Conservation (phyloP, 2,113 vertebrate genomes). For the Cichladusa arquata region DNA sequence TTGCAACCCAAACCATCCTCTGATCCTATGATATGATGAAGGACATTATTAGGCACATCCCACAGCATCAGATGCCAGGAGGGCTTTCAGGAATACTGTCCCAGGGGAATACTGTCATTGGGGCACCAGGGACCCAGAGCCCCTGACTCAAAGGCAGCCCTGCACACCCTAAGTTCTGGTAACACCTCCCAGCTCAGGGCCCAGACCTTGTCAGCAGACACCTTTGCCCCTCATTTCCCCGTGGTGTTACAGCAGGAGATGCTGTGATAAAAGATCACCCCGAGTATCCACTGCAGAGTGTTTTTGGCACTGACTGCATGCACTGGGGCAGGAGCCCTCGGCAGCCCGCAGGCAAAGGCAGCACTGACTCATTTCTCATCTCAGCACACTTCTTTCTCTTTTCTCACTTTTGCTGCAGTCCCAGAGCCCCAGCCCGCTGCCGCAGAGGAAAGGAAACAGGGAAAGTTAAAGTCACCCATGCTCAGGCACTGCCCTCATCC, state of each 20-base stretch:
- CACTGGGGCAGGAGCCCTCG: rapidly evolving
- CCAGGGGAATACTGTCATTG: background rate
- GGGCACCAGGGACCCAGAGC: rapidly evolving
- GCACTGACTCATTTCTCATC: slow-evolving; percentile 41
- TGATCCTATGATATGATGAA: background rate
- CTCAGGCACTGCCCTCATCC: background rate
- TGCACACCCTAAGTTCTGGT: background rate
- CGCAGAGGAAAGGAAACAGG: slow-evolving; percentile 48
- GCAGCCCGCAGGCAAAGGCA: background rate
- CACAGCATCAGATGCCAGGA: background rate
- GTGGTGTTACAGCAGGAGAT: background rate
- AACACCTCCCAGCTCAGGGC: background rate
- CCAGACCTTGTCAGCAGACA: rapidly evolving
- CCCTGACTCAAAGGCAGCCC: background rate
- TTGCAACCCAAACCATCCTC: background rate
- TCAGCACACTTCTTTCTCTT: background rate
- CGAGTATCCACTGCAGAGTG: background rate
- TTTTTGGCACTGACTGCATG: background rate
- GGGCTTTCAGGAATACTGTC: background rate
- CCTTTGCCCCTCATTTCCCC: rapidly evolving
- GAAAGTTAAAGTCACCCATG: slow-evolving; percentile 64
- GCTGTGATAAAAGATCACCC: background rate
- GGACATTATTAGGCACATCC: background rate
- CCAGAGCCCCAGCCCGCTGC: background rate
- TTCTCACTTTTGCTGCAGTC: slow-evolving; percentile 68